These are phyloP conservation scores for human (Homo sapiens) DNA, from an alignment of 2,113 vertebrate species.

Conservation along the genomic window DNA sequence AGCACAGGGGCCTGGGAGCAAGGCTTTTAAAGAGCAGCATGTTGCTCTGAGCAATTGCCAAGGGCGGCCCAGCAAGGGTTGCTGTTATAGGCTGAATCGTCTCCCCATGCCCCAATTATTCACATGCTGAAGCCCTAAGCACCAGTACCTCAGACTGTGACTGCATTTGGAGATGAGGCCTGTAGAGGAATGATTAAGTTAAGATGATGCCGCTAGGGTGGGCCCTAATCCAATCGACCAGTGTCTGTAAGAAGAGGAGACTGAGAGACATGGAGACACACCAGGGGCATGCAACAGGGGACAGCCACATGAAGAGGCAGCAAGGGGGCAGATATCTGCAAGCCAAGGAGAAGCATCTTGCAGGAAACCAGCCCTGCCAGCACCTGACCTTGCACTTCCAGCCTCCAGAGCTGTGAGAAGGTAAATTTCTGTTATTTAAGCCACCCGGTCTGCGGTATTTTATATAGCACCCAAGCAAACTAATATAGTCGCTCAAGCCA, in stretches of 20 bases:
- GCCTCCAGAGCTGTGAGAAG: not conserved
- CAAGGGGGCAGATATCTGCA: rapidly evolving
- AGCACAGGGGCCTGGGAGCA: not conserved
- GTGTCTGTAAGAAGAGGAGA: not conserved
- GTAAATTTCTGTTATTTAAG: too few species aligned
- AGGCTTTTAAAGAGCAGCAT: not conserved
- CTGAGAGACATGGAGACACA: not conserved
- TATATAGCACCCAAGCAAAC: not conserved
- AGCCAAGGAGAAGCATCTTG: not conserved
- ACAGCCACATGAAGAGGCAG: rapidly evolving
- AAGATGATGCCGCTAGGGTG: not conserved
- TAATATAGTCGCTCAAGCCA: not conserved
- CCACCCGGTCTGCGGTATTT: not conserved
- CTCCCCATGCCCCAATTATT: too few species aligned
- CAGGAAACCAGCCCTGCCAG: not conserved
- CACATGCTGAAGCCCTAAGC: too few species aligned
- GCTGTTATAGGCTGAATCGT: not conserved
- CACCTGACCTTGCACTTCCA: not conserved
- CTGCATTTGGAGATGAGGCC: not conserved
- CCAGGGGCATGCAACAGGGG: too few species aligned
- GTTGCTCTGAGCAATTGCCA: not conserved
- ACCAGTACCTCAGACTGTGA: rapidly evolving
- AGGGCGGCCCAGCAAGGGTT: not conserved
- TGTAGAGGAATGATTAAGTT: not conserved
- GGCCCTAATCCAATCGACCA: not conserved